Conservation (phyloP, 2,797 vertebrate genomes). For the Microchirus variegatus region DNA sequence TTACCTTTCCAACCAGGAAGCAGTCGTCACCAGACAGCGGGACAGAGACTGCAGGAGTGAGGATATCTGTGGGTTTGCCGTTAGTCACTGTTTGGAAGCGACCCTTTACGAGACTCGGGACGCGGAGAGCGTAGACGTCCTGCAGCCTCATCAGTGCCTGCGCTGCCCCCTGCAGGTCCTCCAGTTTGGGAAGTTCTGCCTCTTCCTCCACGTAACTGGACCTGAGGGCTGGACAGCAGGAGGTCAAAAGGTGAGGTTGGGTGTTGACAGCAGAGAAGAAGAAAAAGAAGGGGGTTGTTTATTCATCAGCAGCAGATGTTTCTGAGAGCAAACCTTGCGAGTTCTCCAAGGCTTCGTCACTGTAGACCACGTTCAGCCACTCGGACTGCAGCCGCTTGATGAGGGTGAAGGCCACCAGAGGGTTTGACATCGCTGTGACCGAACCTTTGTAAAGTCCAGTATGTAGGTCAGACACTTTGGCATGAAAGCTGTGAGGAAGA, state of each 20-base stretch:
- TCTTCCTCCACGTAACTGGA: slow-evolving; percentile 81
- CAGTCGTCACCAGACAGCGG: slow-evolving; percentile 91
- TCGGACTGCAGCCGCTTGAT: slow-evolving; percentile 92
- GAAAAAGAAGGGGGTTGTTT: background rate
- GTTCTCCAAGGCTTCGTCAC: slow-evolving; percentile 84
- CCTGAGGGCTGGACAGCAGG: slow-evolving; percentile 83
- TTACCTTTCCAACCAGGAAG: slow-evolving; percentile 94
- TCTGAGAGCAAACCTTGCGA: slow-evolving; percentile 77
- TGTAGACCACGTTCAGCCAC: slow-evolving; percentile 89
- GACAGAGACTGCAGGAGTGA: slow-evolving; percentile 74
- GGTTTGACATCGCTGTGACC: slow-evolving; percentile 81
- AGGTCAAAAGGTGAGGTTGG: slow-evolving; percentile 38
- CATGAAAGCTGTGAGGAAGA: slow-evolving; percentile 84
- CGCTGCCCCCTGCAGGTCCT: slow-evolving; percentile 91
- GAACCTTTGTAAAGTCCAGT: slow-evolving; percentile 70
- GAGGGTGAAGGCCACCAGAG: slow-evolving; percentile 89
- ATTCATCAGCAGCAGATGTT: slow-evolving; percentile 58
- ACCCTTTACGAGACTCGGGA: slow-evolving; percentile 84
- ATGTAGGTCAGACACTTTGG: slow-evolving; percentile 86
- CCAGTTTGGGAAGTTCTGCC: slow-evolving; percentile 82
- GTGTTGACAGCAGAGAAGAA: slow-evolving; percentile 26
- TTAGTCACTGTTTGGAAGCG: slow-evolving; percentile 80
- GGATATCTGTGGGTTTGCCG: slow-evolving; percentile 73
- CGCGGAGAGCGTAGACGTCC: slow-evolving; percentile 89
- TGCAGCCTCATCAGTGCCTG: slow-evolving; percentile 91